Conservation (phyloP, 1,140 invertebrate species). For the Camponotus pennsylvanicus region DNA sequence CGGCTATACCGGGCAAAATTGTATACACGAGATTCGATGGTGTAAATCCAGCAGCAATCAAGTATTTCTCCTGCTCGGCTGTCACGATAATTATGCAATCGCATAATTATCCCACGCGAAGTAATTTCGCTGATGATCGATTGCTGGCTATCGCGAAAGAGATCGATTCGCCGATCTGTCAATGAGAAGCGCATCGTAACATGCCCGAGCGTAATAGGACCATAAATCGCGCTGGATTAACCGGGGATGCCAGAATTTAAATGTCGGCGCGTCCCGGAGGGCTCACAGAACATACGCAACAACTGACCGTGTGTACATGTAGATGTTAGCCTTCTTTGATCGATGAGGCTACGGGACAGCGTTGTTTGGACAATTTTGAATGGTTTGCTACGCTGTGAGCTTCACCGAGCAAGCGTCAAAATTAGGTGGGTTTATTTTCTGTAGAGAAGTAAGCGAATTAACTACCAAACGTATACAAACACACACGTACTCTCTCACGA, state of each 20-base stretch:
- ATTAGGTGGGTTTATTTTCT: constrained; percentile 16
- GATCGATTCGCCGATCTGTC: constrained; percentile 52
- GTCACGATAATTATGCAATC: constrained; percentile 2
- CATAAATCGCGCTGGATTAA: constrained; percentile 69
- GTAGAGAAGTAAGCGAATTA: neutral
- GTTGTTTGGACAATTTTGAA: constrained; percentile 41
- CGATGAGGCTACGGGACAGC: constrained; percentile 43
- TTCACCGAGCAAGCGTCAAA: constrained; percentile 4
- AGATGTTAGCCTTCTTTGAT: constrained; percentile 55
- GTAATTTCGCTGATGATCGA: constrained; percentile 36
- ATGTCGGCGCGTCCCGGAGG: constrained; percentile 36
- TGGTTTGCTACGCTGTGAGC: neutral
- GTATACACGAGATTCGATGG: neutral
- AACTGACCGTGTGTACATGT: constrained; percentile 50
- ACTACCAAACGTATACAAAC: too few relatives aligned
- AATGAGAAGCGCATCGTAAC: constrained; percentile 47
- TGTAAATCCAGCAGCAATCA: constrained; percentile 19
- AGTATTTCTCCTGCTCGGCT: constrained; percentile 26
- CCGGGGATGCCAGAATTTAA: constrained; percentile 68
- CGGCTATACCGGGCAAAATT: too few relatives aligned
- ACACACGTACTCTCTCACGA: neutral
- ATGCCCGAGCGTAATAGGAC: constrained; percentile 49
- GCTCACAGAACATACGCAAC: constrained; percentile 37
- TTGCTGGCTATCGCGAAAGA: constrained; percentile 26
- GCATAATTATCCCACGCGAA: constrained; percentile 34